phyloP scores from a whole-genome alignment of 2,113 vertebrate species.

The Tyrannus savana region DNA sequence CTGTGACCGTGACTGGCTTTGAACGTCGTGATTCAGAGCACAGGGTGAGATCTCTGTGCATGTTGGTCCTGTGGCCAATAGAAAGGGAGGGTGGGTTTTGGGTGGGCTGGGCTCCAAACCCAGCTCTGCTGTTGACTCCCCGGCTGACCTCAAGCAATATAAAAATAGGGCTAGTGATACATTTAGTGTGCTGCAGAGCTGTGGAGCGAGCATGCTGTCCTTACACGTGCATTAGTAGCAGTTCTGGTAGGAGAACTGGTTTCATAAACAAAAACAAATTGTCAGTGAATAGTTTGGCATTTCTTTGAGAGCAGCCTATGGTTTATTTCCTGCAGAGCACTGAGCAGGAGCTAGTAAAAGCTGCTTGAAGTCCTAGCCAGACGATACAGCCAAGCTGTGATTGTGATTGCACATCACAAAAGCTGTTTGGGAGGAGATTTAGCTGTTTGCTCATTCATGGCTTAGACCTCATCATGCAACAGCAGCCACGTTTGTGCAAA shows the following conservation, averaged over 20 bases:
- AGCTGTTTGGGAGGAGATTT: background rate
- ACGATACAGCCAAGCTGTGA: background rate
- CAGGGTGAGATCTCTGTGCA: rapidly evolving
- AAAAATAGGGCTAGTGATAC: background rate
- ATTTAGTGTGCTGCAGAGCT: rapidly evolving
- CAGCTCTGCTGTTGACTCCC: background rate
- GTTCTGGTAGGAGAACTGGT: background rate
- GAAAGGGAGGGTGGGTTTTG: background rate
- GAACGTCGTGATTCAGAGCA: background rate
- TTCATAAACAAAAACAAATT: background rate
- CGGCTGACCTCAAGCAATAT: background rate
- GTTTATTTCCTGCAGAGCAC: background rate
- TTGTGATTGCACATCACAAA: background rate
- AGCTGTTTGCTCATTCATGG: background rate
- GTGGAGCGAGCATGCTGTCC: background rate
- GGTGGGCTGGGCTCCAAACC: background rate
- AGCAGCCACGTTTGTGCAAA: background rate
- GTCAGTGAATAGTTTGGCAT: background rate
- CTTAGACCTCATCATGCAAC: background rate
- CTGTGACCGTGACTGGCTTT: background rate
- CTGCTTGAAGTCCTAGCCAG: background rate
- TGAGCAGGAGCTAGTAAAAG: background rate
- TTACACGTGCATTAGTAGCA: background rate
- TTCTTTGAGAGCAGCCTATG: background rate
- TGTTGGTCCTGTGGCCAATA: rapidly evolving